These are phyloP conservation scores for Amblyopsis hoosieri DNA, from an alignment of 2,797 vertebrate genomes.

Conservation along the genomic window DNA sequence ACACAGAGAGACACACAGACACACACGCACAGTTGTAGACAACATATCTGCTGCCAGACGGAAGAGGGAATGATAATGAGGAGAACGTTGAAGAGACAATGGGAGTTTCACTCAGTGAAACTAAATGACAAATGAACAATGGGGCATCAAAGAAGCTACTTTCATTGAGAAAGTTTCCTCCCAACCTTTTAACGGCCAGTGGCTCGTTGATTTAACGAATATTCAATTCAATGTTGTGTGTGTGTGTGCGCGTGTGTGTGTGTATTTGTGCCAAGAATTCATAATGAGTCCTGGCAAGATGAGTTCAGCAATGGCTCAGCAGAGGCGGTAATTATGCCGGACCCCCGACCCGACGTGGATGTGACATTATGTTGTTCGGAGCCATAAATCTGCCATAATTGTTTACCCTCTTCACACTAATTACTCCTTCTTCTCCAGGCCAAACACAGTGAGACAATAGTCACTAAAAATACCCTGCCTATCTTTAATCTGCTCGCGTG, in stretches of 20 bases:
- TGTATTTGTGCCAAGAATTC: slow-evolving; percentile 38
- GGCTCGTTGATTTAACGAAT: slow-evolving; percentile 59
- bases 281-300: slow-evolving; percentile 55
- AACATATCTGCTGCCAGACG: slow-evolving; percentile 30
- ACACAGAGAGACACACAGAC: slow-evolving; percentile 4
- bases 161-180: slow-evolving; percentile 31
- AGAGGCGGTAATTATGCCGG: slow-evolving; percentile 52
- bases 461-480: slow-evolving; percentile 44
- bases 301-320: slow-evolving; percentile 36
- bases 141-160: slow-evolving; percentile 35
- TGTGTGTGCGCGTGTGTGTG: background rate
- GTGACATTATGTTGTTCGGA: slow-evolving; percentile 58
- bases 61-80: slow-evolving; percentile 23
- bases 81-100: slow-evolving; percentile 1
- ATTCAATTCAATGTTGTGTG: slow-evolving; percentile 45
- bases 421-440: slow-evolving; percentile 47
- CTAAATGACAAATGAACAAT: slow-evolving; percentile 32
- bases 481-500: slow-evolving; percentile 6
- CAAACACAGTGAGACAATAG: slow-evolving; percentile 27
- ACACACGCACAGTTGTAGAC: background rate
- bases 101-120: background rate
- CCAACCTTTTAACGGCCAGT: slow-evolving; percentile 18
- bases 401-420: slow-evolving; percentile 70
- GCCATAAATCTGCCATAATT: slow-evolving; percentile 62
- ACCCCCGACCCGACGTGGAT: slow-evolving; percentile 53